Base-by-base conservation (phyloP, 2,888 invertebrate species). In the Hypsopygia costalis region DNA sequence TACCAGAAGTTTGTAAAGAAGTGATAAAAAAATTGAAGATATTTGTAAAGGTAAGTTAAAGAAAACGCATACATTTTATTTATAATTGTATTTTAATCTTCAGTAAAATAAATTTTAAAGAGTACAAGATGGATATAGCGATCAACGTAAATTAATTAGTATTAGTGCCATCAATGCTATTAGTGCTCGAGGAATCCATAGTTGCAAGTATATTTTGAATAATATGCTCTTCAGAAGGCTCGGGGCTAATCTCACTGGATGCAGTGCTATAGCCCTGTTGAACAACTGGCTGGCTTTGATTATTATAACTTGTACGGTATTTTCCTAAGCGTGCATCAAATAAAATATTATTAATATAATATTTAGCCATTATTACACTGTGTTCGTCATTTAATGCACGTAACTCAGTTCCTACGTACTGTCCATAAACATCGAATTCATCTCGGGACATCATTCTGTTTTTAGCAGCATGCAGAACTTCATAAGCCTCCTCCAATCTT, bases 1-100 rank as follows among this genome's bases (percentile, higher is more conserved):
- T 55, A 51, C 51, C 51, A 46, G 49, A 51, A 43, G 46, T 52
- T 46, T 51, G 47, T 49, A 44, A 50, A 40, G 43, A 48, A 52
- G 37, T 52, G 41, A 51, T 47, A 44, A 49, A 51, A 4, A 28
- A 37, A 34, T 46, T 51, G 32, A 47, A 47, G 36, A 34, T 36
- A 36, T 49, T 43, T 50, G 48, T 54, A 40, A 49, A 52, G 49
- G 25, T 25, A 25, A 16, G 16, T 16, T 16, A 16, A 3, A 3
- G 4, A 16, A 16, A 16, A 16, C 4, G 10, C 29, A 29, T 29
- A 9, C n/a, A 9, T 29, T 29, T 9, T 29, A 29, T 29, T 29
- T 9, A 9, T 29, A 16, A 16, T 16, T 16, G 2, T 16, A 16
- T 16, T 16, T 16, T 16, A 16, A 4, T 4, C 4, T 3, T 3